These are phyloP conservation scores for Mustela lutreola DNA, from an alignment of 2,113 vertebrate genomes.

Conservation along the genomic window DNA sequence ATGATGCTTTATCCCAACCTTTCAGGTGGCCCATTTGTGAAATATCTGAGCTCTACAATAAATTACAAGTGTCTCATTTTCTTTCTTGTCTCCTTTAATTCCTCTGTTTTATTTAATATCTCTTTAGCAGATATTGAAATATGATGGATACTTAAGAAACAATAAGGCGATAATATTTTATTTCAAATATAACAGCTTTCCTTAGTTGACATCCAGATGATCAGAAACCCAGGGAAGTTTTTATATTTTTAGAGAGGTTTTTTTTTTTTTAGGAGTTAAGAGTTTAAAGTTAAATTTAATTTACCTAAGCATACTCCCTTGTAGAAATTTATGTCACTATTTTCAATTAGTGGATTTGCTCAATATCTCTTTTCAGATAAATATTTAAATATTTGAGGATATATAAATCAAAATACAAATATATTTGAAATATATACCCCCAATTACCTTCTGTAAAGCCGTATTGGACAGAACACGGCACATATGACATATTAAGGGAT, in stretches of 20 bases:
- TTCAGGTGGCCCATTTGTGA: not conserved
- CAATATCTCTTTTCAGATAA: not conserved
- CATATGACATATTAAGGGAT: not conserved
- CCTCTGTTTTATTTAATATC: not conserved
- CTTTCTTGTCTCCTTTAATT: conserved; percentile 40
- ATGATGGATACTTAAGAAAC: conserved; percentile 15
- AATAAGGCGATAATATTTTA: conserved; percentile 44
- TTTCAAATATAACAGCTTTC: conserved; percentile 16
- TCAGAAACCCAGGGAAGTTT: not conserved
- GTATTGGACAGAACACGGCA: not conserved
- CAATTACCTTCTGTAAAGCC: not conserved
- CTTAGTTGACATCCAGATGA: not conserved
- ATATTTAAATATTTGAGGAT: not conserved
- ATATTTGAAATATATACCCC: not conserved
- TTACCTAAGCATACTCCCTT: not conserved
- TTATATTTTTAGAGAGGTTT: not conserved
- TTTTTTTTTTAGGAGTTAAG: not conserved
- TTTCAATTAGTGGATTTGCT: not conserved
- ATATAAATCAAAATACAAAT: not conserved
- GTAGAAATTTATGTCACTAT: conserved; percentile 31
- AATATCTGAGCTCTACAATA: not conserved
- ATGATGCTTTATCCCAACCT: not conserved
- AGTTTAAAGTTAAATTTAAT: not conserved
- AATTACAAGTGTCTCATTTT: conserved; percentile 18
- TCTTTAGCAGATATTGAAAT: conserved; percentile 39